Evolutionary conservation across 2,113 vertebrate species (phyloP), one percentile per base, ranked within the genome.

Genomic region (Prochilodus magdalenae): DNA sequence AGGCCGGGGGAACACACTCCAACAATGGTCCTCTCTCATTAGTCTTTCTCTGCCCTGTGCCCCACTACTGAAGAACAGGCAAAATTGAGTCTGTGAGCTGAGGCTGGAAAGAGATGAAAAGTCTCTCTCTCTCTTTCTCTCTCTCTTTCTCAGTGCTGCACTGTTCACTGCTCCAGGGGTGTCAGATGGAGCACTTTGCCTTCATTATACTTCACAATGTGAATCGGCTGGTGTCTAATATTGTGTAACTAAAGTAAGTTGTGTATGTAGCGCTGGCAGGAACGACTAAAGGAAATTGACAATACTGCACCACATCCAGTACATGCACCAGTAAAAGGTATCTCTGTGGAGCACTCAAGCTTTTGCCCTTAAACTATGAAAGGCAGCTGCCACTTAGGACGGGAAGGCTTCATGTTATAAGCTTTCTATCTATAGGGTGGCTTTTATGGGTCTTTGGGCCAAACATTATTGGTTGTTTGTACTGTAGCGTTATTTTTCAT

Each of bases 11-110:
- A 83, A 83, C 84, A 81, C 76, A 84, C 85, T 85, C 86, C 87
- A 40, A 65, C 86, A 26, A 59, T 29, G 62, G 82, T 69, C 79
- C 77, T 80, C 72, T 87, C 66, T 89, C 76, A 81, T 89, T 87
- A 86, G 84, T 67, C 70, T 83, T 85, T 89, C 83, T 81, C 75
- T 86, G 67, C 86, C 82, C 86, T 78, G 80, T 85, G 69, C 82
- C 74, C 75, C 49, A 73, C 33, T 71, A 62, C 67, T 57, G 63
- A 81, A 40, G 47, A 70, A 83, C 86, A 84, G 70, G 27, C 72
- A 70, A 79, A 83, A 84, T 81, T 79, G 85, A 72, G 65, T 83
- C 62, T 65, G 51, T 83, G 83, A 75, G 74, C 55, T 74, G 47
- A 84, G 78, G 55, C 65, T 59, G 63, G 77, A 65, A 86, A 47